Conservation (phyloP, 1,140 invertebrate species). For the Bilobella aurantiaca region DNA sequence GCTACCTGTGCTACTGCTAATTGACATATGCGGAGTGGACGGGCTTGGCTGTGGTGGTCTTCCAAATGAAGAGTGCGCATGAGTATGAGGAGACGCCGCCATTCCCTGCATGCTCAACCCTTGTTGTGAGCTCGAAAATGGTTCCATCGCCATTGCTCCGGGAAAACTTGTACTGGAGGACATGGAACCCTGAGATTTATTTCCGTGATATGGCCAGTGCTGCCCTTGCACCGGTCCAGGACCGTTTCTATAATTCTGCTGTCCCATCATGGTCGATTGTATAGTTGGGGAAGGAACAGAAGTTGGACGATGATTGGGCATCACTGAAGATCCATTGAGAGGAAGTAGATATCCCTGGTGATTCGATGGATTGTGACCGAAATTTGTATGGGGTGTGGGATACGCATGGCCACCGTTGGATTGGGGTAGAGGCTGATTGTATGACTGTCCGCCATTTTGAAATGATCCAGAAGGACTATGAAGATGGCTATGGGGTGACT, state of each 20-base stretch:
- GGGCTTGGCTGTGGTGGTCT: conserved; percentile 27
- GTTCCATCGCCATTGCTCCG: conserved; percentile 23
- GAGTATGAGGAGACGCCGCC: conserved; percentile 16
- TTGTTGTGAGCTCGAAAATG: too few relatives aligned
- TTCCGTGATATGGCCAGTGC: conserved; percentile 11
- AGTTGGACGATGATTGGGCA: background rate
- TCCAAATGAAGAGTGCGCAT: conserved; percentile 17
- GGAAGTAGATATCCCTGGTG: conserved; percentile 16
- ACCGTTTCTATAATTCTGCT: conserved; percentile 27
- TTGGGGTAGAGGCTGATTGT: too few relatives aligned
- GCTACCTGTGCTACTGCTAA: conserved; percentile 29
- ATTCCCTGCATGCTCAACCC: too few relatives aligned
- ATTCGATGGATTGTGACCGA: conserved; percentile 12
- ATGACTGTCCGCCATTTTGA: too few relatives aligned
- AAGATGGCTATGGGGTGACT: conserved; percentile 21
- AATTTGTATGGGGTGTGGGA: too few relatives aligned
- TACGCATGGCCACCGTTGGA: too few relatives aligned
- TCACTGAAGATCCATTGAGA: background rate
- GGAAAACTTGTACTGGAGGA: conserved; percentile 31
- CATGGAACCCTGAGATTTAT: conserved; percentile 9
- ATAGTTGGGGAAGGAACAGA: background rate
- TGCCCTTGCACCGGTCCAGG: conserved; percentile 10
- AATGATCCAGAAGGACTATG: too few relatives aligned
- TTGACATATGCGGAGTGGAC: conserved; percentile 28
- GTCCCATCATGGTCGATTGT: background rate